A percentile compares a stretch with the other conserved stretches of the same genome.
These are phyloP conservation scores for Drosophila niveifrons DNA, from an alignment of 2,888 invertebrate species.

Conservation along the genomic window DNA sequence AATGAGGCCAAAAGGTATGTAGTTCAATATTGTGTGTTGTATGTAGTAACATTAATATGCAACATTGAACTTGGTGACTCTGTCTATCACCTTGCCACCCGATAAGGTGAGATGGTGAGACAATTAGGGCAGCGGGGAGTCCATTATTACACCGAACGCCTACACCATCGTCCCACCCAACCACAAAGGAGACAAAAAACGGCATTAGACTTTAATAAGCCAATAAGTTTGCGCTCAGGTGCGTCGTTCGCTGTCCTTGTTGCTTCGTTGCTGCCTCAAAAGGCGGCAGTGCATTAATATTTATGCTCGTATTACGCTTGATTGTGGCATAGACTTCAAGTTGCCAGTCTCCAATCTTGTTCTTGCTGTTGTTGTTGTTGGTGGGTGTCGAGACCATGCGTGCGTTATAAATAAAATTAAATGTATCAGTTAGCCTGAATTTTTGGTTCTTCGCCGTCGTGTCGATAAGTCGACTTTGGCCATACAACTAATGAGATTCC, in stretches of 20 bases:
- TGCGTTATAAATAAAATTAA: conserved; percentile 78
- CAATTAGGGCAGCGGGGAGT: conserved; percentile 48
- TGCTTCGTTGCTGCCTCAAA: conserved; percentile 22
- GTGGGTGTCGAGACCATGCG: conserved; percentile 59
- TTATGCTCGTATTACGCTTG: conserved; percentile 64
- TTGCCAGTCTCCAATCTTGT: conserved; percentile 13
- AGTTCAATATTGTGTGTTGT: neutral
- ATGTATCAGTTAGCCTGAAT: conserved; percentile 71
- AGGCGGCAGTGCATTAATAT: conserved; percentile 72
- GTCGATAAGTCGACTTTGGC: conserved; percentile 65
- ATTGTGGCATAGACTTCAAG: conserved; percentile 50
- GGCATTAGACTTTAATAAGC: conserved; percentile 80
- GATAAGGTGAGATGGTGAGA: conserved; percentile 41
- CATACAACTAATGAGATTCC: conserved; percentile 66
- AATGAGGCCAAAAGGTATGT: neutral
- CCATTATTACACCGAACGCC: conserved; percentile 46
- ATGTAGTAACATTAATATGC: conserved; percentile 70
- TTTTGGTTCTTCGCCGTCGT: conserved; percentile 46
- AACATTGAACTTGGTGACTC: conserved; percentile 47
- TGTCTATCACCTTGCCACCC: conserved; percentile 42
- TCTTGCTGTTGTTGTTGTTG: conserved; percentile 12
- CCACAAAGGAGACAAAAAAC: conserved; percentile 33
- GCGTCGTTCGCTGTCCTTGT: conserved; percentile 24
- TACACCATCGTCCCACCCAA: conserved; percentile 5
- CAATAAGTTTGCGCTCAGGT: conserved; percentile 78